Conservation (phyloP, 2,888 invertebrate genomes). For the Caenorhabditis angaria region DNA sequence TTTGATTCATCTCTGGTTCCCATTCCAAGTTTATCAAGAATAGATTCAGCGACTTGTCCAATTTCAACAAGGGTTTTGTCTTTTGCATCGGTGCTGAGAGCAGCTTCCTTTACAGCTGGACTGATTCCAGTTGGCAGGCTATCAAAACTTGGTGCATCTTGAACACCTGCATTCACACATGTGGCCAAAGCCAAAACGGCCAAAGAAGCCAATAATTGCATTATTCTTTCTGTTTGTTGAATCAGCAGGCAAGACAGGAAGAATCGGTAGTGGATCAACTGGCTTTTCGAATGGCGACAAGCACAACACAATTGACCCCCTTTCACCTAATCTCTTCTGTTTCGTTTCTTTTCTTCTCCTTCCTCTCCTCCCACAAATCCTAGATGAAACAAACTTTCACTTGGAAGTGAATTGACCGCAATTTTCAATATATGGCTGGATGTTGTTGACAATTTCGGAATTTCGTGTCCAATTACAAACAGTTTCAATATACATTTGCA, state of each 20-base stretch:
- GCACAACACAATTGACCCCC: background rate
- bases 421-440: background rate
- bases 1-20: slow-evolving; percentile 38
- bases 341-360: slow-evolving; percentile 11
- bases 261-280: too few species aligned
- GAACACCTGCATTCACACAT: slow-evolving; percentile 35
- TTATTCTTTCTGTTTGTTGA: slow-evolving; percentile 12
- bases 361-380: slow-evolving; percentile 3
- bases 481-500: background rate
- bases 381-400: background rate
- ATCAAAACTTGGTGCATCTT: slow-evolving; percentile 39
- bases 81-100: slow-evolving; percentile 36
- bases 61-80: slow-evolving; percentile 52
- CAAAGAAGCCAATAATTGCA: slow-evolving; percentile 4
- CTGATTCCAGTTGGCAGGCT: slow-evolving; percentile 40
- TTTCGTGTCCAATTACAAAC: background rate
- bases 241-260: too few species aligned
- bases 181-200: background rate
- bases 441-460: background rate
- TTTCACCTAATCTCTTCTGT: slow-evolving; percentile 8
- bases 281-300: slow-evolving; percentile 16
- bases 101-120: slow-evolving; percentile 32
- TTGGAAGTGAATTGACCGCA: background rate
- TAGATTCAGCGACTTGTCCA: slow-evolving; percentile 65
- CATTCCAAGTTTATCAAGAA: slow-evolving; percentile 68